Evolutionary conservation across 2,113 vertebrate genomes (phyloP), one percentile per base, ranked within the genome.

Genomic region (Falcunculus frontatus): DNA sequence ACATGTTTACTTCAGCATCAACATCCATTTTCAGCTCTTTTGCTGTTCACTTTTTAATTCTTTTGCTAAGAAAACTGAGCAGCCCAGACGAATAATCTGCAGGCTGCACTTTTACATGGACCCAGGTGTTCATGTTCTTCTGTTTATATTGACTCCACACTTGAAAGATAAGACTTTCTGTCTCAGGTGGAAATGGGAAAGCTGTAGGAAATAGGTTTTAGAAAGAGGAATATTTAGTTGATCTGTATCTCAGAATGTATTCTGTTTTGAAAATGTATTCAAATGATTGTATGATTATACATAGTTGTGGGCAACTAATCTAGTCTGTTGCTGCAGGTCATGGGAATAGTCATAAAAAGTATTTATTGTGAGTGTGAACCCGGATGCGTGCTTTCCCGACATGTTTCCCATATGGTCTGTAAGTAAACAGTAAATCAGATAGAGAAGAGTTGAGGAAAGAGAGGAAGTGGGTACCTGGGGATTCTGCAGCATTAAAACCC

Each of bases 241-340:
- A 95, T 96, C 75, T 60, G 42, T 93, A 93, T 96, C 93, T 96
- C 81, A 64, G 87, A 94, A 91, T 0, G 0, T 41, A 74, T 67
- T 86, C 79, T 93, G 75, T 86, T 93, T 94, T 95, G 93, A 90
- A 94, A 95, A 90, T 53, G 44, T 86, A 93, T 96, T 96, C 96
- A 97, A 90, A 94, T 94, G 72, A 81, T 84, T 53, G 82, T 77
- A 60, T 94, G 92, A 88, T 95, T 93, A 81, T 83, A 93, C 95
- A 93, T 94, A 92, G 87, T 90, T 96, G 95, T 92, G 95, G 94
- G 95, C 76, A 23, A 95, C 92, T 97, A 95, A 97, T 96, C 63
- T 84, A 94, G 92, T 93, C 82, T 95, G 67, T 97, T 93, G 96
- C 96, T 96, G 83, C 96, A 96, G 96, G 95, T 96, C 95, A 97